These are phyloP conservation scores for Pammene fasciana DNA, from an alignment of 2,888 invertebrate species.

Conservation along the genomic window DNA sequence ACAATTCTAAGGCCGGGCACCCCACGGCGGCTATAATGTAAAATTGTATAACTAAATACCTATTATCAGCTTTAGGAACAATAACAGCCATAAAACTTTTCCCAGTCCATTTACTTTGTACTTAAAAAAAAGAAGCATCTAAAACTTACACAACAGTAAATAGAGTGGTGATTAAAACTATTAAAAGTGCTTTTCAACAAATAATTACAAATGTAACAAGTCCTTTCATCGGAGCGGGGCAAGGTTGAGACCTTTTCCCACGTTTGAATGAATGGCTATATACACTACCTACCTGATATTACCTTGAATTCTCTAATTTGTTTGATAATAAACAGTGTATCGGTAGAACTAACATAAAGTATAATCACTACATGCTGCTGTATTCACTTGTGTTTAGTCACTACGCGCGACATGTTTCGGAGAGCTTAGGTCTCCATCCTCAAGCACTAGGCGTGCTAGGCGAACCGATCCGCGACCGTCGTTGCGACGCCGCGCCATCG, in stretches of 20 bases:
- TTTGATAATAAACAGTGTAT: not conserved
- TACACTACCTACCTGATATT: not conserved
- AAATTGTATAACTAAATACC: not conserved
- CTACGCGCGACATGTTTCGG: too few species aligned
- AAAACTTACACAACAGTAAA: not conserved
- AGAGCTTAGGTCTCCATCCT: too few species aligned
- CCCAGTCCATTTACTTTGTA: not conserved
- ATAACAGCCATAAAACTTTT: not conserved
- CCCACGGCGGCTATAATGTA: too few species aligned
- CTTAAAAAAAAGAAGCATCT: conserved; percentile 2
- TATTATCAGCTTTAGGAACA: too few species aligned
- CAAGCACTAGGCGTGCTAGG: too few species aligned
- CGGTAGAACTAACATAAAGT: too few species aligned
- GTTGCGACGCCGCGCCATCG: too few species aligned
- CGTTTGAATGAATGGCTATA: not conserved
- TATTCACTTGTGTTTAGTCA: too few species aligned
- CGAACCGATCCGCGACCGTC: too few species aligned
- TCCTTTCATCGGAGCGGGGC: conserved; percentile 1
- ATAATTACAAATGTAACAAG: conserved; percentile 14
- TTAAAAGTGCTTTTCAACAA: conserved; percentile 14
- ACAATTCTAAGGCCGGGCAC: too few species aligned
- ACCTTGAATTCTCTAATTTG: not conserved
- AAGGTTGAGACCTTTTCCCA: conserved; percentile 15
- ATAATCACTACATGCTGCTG: too few species aligned
- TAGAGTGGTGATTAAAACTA: conserved; percentile 11